Base-by-base conservation (phyloP, 92 coral and sea anemone genomes). In the Heteractis magnifica region DNA sequence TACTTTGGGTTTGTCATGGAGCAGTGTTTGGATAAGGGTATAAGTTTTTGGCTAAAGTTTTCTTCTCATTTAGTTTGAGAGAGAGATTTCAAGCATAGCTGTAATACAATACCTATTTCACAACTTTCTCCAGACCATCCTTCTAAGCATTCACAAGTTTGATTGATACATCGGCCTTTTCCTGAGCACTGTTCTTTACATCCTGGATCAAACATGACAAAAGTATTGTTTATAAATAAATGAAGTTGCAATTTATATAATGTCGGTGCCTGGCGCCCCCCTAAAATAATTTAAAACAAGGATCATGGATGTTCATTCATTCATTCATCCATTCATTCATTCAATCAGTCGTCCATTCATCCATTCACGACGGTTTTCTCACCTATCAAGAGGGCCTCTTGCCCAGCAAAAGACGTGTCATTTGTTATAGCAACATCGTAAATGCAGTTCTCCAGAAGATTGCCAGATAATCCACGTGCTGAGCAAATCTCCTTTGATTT, bases 121-220 rank as follows among this genome's bases (percentile, higher is more conserved):
- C 95, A 92, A 26, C 78, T 86, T 68, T 72, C 78, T 8, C 95
- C 95, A 6, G 92, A 75, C 95, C 95, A 92, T 48, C 92, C 92
- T 48, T 49, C 83, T 79, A 92, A 81, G 49, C 95, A 92, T 18
- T 83, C 83, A 74, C 95, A 92, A 4, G 92, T 92, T 19, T 84
- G 75, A 51, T 92, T 92, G 14, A 85, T 81, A 51, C 95, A 92
- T 18, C 88, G 80, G 8, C 95, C 95, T 49, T 92, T 89, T 10
- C 95, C 95, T 11, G 93, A 89, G 72, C 95, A 92, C 84, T 92
- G 90, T 44, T 87, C 85, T 12, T 82, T 84, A 56, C 95, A 92
- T 59, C 77, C 95, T 92, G 18, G 2, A 76, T n/a, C n/a, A 56
- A 68, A 53, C 8, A 53, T 6, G 26, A 26, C 26, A 26, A 26